Base-by-base conservation (phyloP, 2,888 invertebrate species). In the Drosophila quinaria region DNA sequence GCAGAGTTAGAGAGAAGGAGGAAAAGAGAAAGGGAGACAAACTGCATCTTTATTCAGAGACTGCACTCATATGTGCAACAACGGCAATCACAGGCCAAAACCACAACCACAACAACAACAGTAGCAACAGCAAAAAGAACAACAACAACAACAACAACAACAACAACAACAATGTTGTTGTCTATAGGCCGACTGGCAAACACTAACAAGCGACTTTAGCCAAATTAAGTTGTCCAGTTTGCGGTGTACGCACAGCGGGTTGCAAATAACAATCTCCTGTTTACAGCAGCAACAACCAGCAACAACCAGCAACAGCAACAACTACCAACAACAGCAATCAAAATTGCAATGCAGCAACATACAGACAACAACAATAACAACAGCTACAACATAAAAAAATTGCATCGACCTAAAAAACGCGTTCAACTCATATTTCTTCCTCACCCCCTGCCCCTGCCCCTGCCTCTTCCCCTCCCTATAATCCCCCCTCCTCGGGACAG, bases 171-270 rank as follows among this genome's bases (percentile, higher is more conserved):
- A 29, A 0, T 0, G 29, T 19, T 63, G 61, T 29, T 29, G 39
- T 44, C 39, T 22, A 49, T 47, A 42, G 50, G 47, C 59, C 31
- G 54, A 17, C 58, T 39, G 67, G 78, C 83, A 87, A 85, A 85
- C 81, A 81, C 78, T 79, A 86, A 83, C 88, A 87, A 84, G 86
- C 89, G 78, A 80, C 82, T 89, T 88, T 88, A 86, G 76, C 79
- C 87, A 89, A 87, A 89, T 89, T 89, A 90, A 86, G 89, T 89
- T 86, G 85, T 86, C 87, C 89, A 84, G 85, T 82, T 85, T 85
- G 90, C 85, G 90, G 80, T 83, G 83, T 86, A 87, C 87, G 87
- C 87, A 87, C 87, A 89, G 90, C 89, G 86, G 87, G 87, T 74
- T 74, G 83, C 90, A 88, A 89, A 86, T 89, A 87, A 84, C 84